Evolutionary conservation across 2,113 vertebrate genomes (phyloP).

Genomic region (Oncorhynchus clarkii): DNA sequence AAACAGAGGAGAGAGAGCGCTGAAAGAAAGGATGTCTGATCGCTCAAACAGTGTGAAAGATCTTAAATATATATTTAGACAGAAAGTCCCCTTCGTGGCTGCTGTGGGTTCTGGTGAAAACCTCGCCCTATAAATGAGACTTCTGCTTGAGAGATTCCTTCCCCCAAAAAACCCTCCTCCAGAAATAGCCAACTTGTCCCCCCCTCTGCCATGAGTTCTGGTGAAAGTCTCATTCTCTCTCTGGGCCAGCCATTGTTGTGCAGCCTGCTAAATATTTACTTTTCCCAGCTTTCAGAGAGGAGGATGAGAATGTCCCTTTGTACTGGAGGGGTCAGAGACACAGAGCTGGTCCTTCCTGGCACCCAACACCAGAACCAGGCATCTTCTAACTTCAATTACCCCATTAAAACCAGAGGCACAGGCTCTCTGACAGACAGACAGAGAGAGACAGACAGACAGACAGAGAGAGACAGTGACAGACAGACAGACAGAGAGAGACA

Average conservation of each 20-base stretch:
- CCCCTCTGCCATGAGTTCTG: conserved; percentile 54
- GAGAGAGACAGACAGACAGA: too few relatives aligned
- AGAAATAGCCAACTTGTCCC: too few relatives aligned
- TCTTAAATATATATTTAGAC: background rate
- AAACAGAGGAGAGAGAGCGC: conserved; percentile 15
- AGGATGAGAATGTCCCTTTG: conserved; percentile 66
- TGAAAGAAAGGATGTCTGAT: too few relatives aligned
- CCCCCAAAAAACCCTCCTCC: too few relatives aligned
- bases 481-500: too few relatives aligned
- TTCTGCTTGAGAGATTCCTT: too few relatives aligned
- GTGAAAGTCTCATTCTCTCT: conserved; percentile 73
- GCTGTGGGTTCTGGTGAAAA: too few relatives aligned
- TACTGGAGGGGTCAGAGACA: conserved; percentile 67
- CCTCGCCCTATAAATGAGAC: too few relatives aligned
- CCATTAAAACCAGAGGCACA: conserved; percentile 48
- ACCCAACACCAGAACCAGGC: conserved; percentile 53
- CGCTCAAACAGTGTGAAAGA: too few relatives aligned
- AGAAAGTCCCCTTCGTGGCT: too few relatives aligned
- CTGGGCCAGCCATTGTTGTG: conserved; percentile 75
- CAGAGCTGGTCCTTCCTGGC: conserved; percentile 18
- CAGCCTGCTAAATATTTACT: conserved; percentile 85
- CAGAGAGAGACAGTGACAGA: too few relatives aligned
- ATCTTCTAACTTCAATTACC: conserved; percentile 45
- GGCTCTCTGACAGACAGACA: background rate
- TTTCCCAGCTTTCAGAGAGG: conserved; percentile 85